These are phyloP conservation scores for Scolanthus callimorphus DNA, from an alignment of 92 coral and sea anemone species.

Conservation along the genomic window DNA sequence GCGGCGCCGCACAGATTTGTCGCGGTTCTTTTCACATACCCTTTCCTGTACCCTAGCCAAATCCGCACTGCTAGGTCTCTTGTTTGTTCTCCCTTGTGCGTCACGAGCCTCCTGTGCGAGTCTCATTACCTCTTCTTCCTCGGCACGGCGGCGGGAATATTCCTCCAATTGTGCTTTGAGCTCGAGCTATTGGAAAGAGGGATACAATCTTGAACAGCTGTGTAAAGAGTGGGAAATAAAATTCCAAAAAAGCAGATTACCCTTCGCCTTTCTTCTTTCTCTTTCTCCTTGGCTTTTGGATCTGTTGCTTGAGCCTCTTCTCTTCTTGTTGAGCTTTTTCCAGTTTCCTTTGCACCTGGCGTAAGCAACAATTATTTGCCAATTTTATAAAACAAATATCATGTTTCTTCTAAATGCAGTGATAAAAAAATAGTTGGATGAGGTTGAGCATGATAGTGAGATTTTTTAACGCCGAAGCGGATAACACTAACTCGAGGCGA, in stretches of 20 bases:
- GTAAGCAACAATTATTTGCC: no score
- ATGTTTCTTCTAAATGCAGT: no score
- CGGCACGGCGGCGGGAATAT: conserved; percentile 80
- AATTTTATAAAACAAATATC: no score
- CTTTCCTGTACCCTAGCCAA: conserved; percentile 74
- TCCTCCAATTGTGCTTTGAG: conserved; percentile 85
- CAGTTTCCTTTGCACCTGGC: conserved; percentile 68
- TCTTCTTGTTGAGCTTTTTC: conserved; percentile 75
- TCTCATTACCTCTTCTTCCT: conserved; percentile 78
- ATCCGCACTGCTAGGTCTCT: conserved; percentile 64
- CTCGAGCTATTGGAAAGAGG: conserved; percentile 44
- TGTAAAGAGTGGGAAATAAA: no score
- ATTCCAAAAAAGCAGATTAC: conserved; percentile 28
- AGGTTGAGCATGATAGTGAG: no score
- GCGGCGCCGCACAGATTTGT: no score
- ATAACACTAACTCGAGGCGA: no score
- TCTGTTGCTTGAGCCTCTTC: conserved; percentile 46
- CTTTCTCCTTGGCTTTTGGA: conserved; percentile 69
- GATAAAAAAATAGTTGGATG: neutral
- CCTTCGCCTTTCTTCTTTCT: conserved; percentile 85
- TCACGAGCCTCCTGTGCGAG: conserved; percentile 71
- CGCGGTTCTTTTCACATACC: conserved; percentile 65
- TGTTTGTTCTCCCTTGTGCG: conserved; percentile 55
- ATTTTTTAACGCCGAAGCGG: neutral
- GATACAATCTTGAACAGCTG: no score